Percentiles rank a stretch among this genome's conserved stretches.
Evolutionary conservation across 2,888 invertebrate genomes (phyloP).

Genomic region (Andrena bicolor): DNA sequence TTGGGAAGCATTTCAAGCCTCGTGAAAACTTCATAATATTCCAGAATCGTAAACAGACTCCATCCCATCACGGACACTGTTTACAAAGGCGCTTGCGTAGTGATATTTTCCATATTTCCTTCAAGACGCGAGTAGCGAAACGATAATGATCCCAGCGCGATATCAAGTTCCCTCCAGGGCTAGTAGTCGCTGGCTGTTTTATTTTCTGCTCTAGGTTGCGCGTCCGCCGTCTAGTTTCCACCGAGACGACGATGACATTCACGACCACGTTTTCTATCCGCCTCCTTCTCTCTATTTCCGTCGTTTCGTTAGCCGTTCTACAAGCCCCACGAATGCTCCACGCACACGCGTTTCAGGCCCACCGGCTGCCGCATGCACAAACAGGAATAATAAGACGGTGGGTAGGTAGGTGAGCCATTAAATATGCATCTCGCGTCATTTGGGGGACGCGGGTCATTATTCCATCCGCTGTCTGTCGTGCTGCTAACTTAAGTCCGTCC

Average conservation of each 20-base stretch:
- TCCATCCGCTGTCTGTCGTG: conserved; percentile 78
- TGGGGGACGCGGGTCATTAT: conserved; percentile 80
- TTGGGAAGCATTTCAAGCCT: no score
- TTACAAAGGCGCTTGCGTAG: no score
- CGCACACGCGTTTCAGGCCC: conserved; percentile 43
- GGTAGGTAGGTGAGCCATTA: conserved; percentile 74
- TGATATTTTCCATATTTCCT: background rate
- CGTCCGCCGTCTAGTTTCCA: conserved; percentile 8
- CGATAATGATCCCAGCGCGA: conserved; percentile 6
- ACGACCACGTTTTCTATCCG: conserved; percentile 21
- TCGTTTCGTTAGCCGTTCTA: conserved; percentile 39
- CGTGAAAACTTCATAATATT: background rate
- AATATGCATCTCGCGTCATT: conserved; percentile 82
- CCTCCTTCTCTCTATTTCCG: conserved; percentile 29
- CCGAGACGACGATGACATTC: conserved; percentile 19
- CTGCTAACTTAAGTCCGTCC: conserved; percentile 65
- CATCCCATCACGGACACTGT: no score
- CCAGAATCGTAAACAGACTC: no score
- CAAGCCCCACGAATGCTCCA: conserved; percentile 1
- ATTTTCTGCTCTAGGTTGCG: conserved; percentile 31
- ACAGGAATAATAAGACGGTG: conserved; percentile 70
- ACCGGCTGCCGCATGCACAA: conserved; percentile 71
- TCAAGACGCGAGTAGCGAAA: background rate
- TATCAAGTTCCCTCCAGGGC: background rate
- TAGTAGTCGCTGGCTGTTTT: conserved; percentile 39